Percentiles rank a stretch among this genome's conserved stretches.
These are phyloP conservation scores for Ochlodes sylvanus DNA, from an alignment of 2,888 invertebrate species.

Conservation along the genomic window DNA sequence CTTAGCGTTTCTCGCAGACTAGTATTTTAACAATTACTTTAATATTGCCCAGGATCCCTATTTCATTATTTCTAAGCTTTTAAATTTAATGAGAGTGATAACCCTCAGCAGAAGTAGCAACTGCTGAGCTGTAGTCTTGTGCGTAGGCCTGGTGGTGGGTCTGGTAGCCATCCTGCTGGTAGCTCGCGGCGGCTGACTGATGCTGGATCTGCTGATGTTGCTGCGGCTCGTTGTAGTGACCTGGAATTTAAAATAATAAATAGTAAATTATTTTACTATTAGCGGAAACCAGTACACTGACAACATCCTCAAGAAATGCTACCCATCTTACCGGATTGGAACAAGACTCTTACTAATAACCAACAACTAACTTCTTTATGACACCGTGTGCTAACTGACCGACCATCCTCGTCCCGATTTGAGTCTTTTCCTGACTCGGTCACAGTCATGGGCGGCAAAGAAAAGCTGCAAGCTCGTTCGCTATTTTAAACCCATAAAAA, in stretches of 20 bases:
- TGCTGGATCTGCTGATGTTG: slow-evolving; percentile 36
- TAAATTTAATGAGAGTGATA: slow-evolving; percentile 35
- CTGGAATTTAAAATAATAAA: slow-evolving; percentile 45
- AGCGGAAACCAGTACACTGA: no score
- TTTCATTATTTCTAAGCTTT: not conserved
- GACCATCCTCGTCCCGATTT: no score
- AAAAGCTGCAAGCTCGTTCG: no score
- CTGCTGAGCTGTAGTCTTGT: slow-evolving; percentile 13
- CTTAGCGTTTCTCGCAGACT: not conserved
- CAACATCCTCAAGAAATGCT: no score
- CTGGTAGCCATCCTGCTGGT: slow-evolving; percentile 44
- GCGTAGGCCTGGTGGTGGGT: slow-evolving; percentile 37
- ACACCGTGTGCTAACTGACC: no score
- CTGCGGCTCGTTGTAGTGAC: slow-evolving; percentile 52
- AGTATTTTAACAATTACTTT: not conserved
- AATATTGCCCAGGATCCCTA: not conserved
- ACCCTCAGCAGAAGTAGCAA: slow-evolving; percentile 13
- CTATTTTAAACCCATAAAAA: no score
- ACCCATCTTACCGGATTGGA: no score
- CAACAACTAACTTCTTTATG: no score
- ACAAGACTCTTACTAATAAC: no score
- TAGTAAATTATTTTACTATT: no score
- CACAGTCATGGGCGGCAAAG: no score
- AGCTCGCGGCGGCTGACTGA: slow-evolving; percentile 5
- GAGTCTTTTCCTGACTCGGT: no score